Evolutionary conservation across 2,888 invertebrate genomes (phyloP).

Genomic region (Drosophila mercatorum): DNA sequence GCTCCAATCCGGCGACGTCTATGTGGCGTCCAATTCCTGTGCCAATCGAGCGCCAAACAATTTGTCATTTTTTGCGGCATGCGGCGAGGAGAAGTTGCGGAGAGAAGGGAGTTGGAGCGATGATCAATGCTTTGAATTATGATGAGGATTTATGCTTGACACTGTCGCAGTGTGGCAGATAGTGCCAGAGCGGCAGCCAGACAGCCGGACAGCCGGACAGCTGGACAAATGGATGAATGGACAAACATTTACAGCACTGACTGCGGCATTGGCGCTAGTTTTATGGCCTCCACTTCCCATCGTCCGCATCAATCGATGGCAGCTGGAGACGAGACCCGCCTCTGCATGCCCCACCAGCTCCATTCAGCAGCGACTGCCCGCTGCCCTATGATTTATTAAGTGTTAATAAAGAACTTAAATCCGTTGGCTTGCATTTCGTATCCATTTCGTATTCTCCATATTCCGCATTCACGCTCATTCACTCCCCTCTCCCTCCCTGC

Average conservation of each 20-base stretch:
- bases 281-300: constrained; percentile 74
- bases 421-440: constrained; percentile 77
- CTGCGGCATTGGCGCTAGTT: constrained; percentile 65
- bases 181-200: constrained; percentile 56
- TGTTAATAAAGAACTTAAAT: constrained; percentile 84
- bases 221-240: constrained; percentile 50
- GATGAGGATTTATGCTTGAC: constrained; percentile 83
- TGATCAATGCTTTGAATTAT: constrained; percentile 84
- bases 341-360: constrained; percentile 1
- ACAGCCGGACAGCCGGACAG: constrained; percentile 25
- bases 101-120: constrained; percentile 40
- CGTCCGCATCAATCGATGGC: constrained; percentile 40
- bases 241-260: constrained; percentile 67
- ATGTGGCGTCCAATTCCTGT: constrained; percentile 61
- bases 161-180: constrained; percentile 81
- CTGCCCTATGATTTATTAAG: constrained; percentile 81
- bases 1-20: constrained; percentile 47
- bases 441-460: constrained; percentile 66
- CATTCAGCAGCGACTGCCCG: constrained; percentile 28
- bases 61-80: constrained; percentile 80
- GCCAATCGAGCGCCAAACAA: constrained; percentile 81
- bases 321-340: constrained; percentile 26
- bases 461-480: constrained; percentile 21
- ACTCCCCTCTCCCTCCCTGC: constrained; percentile 25
- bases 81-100: constrained; percentile 5